These are phyloP conservation scores for Marmota monax DNA, from an alignment of 2,113 vertebrate genomes.

Conservation along the genomic window DNA sequence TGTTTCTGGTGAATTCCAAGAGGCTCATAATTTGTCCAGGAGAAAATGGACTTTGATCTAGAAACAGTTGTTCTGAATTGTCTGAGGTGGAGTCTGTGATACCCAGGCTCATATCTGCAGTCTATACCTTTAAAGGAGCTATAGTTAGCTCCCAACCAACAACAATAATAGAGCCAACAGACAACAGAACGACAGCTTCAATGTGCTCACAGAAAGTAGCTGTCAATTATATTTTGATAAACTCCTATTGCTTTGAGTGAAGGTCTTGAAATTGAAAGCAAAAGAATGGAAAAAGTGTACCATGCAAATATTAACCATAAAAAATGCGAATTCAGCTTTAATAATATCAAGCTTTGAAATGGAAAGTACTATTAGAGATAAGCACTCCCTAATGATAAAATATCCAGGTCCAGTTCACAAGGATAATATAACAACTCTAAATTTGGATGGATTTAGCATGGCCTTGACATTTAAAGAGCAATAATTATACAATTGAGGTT, in stretches of 20 bases:
- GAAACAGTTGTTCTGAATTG: neutral
- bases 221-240: neutral
- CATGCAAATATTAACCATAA: neutral
- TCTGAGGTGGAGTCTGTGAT: neutral
- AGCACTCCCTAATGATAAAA: neutral
- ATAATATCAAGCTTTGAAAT: neutral
- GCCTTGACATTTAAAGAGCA: neutral
- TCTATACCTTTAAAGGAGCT: neutral
- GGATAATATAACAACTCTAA: neutral
- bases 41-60: constrained; percentile 30
- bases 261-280: constrained; percentile 26
- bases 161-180: neutral
- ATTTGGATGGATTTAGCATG: neutral
- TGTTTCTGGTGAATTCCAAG: neutral
- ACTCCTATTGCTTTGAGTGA: constrained; percentile 5
- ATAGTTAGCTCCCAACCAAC: neutral
- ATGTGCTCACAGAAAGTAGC: neutral
- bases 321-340: neutral
- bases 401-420: neutral
- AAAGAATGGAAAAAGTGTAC: neutral
- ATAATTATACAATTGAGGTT: too few relatives aligned
- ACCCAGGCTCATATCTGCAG: neutral
- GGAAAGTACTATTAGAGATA: neutral
- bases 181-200: too few relatives aligned
- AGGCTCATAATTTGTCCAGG: neutral